Evolutionary conservation across 1,140 invertebrate species (phyloP).

Genomic region (Caerostris extrusa): DNA sequence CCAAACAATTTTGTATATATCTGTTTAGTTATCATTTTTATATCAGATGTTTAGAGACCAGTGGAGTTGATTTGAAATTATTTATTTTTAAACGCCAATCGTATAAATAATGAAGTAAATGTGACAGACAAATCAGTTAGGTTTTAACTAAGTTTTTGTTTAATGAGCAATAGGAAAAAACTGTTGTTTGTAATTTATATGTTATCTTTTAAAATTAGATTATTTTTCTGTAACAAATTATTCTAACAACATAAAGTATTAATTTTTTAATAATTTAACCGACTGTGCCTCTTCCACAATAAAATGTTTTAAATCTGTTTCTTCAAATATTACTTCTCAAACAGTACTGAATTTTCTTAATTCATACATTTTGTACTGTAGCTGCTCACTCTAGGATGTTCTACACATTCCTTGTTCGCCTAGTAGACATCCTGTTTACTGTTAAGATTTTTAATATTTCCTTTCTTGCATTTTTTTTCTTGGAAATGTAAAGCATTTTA

Average conservation of each 20-base stretch:
- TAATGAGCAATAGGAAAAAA: too few relatives aligned
- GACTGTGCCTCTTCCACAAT: too few relatives aligned
- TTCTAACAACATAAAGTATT: too few relatives aligned
- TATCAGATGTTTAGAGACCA: not conserved
- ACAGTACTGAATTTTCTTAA: not conserved
- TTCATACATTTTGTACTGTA: not conserved
- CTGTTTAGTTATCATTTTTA: not conserved
- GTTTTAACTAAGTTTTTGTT: not conserved
- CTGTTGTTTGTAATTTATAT: too few relatives aligned
- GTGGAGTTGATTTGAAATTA: too few relatives aligned
- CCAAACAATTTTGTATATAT: not conserved
- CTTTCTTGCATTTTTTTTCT: conserved; percentile 30
- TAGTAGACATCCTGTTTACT: not conserved
- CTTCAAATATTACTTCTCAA: not conserved
- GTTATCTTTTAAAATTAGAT: too few relatives aligned
- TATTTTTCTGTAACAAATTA: too few relatives aligned
- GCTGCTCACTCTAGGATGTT: not conserved
- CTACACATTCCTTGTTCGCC: not conserved
- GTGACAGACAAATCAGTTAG: not conserved
- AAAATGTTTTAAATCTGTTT: too few relatives aligned
- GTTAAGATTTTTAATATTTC: not conserved
- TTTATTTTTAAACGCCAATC: too few relatives aligned
- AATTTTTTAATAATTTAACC: too few relatives aligned
- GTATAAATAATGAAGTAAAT: not conserved
- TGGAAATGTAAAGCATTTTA: not conserved